Conservation (phyloP, 2,888 invertebrate species). For the Eupithecia subfuscata region DNA sequence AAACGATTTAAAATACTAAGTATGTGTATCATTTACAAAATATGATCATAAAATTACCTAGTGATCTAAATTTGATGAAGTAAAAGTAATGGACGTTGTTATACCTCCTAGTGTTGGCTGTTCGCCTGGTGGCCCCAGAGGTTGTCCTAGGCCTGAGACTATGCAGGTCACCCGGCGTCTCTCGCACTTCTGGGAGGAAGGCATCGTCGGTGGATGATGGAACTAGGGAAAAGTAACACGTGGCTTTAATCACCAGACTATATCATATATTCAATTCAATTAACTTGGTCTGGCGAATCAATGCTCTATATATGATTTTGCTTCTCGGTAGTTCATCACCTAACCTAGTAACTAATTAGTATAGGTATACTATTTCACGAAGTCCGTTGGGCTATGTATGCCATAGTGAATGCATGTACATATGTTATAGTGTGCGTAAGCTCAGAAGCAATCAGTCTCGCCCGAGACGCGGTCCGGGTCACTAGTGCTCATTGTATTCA, state of each 20-base stretch:
- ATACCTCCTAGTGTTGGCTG: conserved; percentile 77
- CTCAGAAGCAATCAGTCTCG: too few species aligned
- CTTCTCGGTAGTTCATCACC: too few species aligned
- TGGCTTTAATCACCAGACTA: neutral
- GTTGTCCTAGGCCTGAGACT: conserved; percentile 73
- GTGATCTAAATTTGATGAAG: neutral
- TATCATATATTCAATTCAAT: neutral
- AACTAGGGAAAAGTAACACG: conserved; percentile 48
- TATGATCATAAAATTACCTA: neutral
- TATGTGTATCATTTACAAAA: neutral
- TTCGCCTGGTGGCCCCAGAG: conserved; percentile 76
- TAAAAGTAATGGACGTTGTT: neutral
- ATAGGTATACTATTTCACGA: too few species aligned
- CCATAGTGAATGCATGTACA: too few species aligned
- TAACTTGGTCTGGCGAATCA: neutral
- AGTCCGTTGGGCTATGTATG: too few species aligned
- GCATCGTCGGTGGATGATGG: conserved; percentile 75
- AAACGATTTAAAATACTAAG: neutral
- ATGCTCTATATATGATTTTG: neutral
- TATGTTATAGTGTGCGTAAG: too few species aligned
- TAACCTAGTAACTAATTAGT: too few species aligned
- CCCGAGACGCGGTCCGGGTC: too few species aligned
- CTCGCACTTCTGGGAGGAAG: conserved; percentile 74
- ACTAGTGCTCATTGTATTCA: too few species aligned
- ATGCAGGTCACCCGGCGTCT: conserved; percentile 64